Conservation (phyloP, 2,888 invertebrate species). For the Sarcophaga variegata region DNA sequence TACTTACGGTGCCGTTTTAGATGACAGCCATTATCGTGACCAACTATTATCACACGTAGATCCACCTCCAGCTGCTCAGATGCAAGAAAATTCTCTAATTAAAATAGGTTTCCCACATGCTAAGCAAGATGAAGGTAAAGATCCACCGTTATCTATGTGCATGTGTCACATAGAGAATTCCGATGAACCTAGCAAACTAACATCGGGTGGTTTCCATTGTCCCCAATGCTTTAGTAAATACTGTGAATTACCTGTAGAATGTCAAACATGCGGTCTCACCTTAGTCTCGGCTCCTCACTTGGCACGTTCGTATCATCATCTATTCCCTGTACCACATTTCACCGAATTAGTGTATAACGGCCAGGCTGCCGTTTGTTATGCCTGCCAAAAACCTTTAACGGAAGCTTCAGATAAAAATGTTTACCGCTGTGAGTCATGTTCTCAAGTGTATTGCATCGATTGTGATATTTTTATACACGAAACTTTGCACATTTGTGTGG, state of each 20-base stretch:
- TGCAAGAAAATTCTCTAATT: slow-evolving; percentile 89
- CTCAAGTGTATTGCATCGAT: slow-evolving; percentile 93
- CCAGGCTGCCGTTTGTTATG: slow-evolving; percentile 86
- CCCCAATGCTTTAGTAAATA: slow-evolving; percentile 99
- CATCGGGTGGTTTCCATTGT: slow-evolving; percentile 91
- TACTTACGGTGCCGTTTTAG: slow-evolving; percentile 92
- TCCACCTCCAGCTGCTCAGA: slow-evolving; percentile 88
- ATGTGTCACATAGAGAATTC: slow-evolving; percentile 94
- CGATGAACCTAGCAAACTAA: slow-evolving; percentile 86
- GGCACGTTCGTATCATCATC: slow-evolving; percentile 97
- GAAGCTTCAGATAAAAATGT: slow-evolving; percentile 88
- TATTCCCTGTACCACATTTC: slow-evolving; percentile 95
- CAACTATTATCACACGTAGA: slow-evolving; percentile 86
- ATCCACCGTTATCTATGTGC: slow-evolving; percentile 92
- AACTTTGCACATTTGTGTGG: slow-evolving; percentile 97
- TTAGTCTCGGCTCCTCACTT: slow-evolving; percentile 98
- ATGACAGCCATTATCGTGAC: slow-evolving; percentile 89
- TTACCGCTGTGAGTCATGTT: slow-evolving; percentile 91
- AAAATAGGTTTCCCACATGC: slow-evolving; percentile 98
- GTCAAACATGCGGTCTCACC: slow-evolving; percentile 96
- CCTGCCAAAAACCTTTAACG: slow-evolving; percentile 87
- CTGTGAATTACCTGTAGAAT: slow-evolving; percentile 98
- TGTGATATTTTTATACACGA: slow-evolving; percentile 98
- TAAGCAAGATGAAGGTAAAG: slow-evolving; percentile 84
- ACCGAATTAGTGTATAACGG: slow-evolving; percentile 87